phyloP scores from a whole-genome alignment of 2,113 vertebrate genomes.

The Pongo pygmaeus region DNA sequence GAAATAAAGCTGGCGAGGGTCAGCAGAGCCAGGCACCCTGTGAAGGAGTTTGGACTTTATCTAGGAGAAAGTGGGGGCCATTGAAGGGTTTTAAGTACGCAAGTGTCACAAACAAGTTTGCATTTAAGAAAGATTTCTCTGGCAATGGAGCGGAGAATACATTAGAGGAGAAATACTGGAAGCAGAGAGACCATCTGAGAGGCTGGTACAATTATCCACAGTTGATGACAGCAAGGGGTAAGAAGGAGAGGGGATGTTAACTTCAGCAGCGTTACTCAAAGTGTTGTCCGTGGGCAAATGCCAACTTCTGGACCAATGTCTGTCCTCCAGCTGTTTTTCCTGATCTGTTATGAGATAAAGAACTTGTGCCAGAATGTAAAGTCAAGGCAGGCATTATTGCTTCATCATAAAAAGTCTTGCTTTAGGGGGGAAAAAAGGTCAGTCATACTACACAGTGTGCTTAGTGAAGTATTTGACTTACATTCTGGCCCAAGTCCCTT shows the following conservation, averaged over 20 bases:
- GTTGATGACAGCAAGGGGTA: not conserved
- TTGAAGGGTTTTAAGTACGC: not conserved
- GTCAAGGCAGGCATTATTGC: not conserved
- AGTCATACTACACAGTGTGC: not conserved
- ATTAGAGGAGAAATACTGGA: not conserved
- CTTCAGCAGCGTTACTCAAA: not conserved
- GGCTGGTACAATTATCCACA: not conserved
- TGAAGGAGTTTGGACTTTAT: not conserved
- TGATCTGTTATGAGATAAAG: not conserved
- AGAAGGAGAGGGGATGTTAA: not conserved
- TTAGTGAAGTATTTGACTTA: not conserved
- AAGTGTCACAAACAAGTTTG: not conserved
- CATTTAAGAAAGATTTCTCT: not conserved
- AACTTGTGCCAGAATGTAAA: not conserved
- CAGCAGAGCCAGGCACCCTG: accelerated
- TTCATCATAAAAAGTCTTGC: not conserved
- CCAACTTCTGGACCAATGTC: not conserved
- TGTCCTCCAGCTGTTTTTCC: not conserved
- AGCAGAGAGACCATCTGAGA: not conserved
- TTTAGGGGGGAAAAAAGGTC: not conserved
- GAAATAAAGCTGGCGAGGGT: not conserved
- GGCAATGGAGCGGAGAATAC: not conserved
- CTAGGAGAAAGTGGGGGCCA: not conserved
- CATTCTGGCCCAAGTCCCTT: not conserved
- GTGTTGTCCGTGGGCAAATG: not conserved